phyloP scores from a whole-genome alignment of 2,113 vertebrate species.

The Struthidea cinerea region DNA sequence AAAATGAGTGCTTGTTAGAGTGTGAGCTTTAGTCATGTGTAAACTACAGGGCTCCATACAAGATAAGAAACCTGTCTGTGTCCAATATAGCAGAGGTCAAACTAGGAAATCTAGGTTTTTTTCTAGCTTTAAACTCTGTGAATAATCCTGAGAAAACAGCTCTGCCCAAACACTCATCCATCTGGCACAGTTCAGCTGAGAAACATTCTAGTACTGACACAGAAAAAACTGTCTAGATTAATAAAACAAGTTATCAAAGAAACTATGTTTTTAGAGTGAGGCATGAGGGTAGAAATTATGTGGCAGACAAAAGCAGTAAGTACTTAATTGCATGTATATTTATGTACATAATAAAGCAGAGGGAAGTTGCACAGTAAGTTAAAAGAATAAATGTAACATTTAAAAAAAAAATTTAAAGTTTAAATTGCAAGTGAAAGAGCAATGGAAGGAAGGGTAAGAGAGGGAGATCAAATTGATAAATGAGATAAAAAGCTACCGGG shows the following conservation, averaged over 20 bases:
- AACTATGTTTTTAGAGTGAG: background rate
- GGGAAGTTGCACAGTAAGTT: background rate
- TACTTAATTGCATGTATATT: background rate
- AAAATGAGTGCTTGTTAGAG: background rate
- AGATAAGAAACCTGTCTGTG: background rate
- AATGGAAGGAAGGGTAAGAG: background rate
- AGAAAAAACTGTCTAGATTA: background rate
- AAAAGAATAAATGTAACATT: background rate
- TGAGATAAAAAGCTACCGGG: background rate
- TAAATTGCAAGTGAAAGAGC: background rate
- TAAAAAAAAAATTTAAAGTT: background rate
- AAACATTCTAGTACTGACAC: background rate
- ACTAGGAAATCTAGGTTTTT: background rate
- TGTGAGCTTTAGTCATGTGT: fast-evolving
- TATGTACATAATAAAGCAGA: background rate
- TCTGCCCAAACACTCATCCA: background rate
- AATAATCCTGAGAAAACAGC: background rate
- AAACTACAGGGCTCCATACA: background rate
- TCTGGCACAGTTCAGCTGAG: background rate
- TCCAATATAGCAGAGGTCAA: background rate
- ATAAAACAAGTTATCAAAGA: background rate
- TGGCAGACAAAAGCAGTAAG: background rate
- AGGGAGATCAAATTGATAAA: background rate
- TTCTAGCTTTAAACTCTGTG: background rate
- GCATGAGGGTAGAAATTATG: background rate